Base-by-base conservation (phyloP, 2,113 vertebrate genomes). In the Passer montanus region DNA sequence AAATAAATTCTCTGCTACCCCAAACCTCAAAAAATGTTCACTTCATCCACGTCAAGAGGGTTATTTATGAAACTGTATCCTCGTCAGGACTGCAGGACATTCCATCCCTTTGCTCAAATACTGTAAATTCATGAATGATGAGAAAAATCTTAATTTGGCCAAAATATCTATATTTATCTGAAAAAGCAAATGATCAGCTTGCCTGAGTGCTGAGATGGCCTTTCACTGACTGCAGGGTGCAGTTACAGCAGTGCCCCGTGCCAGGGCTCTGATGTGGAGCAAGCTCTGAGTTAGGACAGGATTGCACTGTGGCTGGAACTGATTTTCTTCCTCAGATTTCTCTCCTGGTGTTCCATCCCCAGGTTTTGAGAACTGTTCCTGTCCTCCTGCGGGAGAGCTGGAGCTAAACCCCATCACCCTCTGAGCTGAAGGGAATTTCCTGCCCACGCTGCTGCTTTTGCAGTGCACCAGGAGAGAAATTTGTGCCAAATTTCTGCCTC, bases 61-160 rank as follows among this genome's bases (percentile, higher is more conserved):
- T 97, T 97, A 98, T 97, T 98, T 97, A 95, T 97, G 94, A 95
- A 98, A 97, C 89, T 96, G 83, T 91, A 97, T 97, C 91, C 95
- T 95, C 88, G 95, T 97, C 96, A 97, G 95, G 78, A 80, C 91
- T 93, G 94, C 77, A 97, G 98, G 93, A 98, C 98, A 95, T 97
- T 98, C 97, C 70, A 96, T 98, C 95, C 95, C 86, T 94, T 70
- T 87, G 75, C 96, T 97, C 79, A 85, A 96, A 97, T 96, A 96
- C 96, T 97, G 96, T 97, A 97, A 97, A 98, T 97, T 97, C 96
- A 95, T 84, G 95, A 97, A 94, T 93, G 72, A 82, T 92, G 92
- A 94, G 95, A 86, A 84, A 21, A 97, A 97, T 89, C 94, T 95
- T 89, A 76, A 89, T 97, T 97, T 95, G 97, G 96, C 91, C 95